Conservation (phyloP, 2,113 vertebrate species). For the Atractosteus spatula region DNA sequence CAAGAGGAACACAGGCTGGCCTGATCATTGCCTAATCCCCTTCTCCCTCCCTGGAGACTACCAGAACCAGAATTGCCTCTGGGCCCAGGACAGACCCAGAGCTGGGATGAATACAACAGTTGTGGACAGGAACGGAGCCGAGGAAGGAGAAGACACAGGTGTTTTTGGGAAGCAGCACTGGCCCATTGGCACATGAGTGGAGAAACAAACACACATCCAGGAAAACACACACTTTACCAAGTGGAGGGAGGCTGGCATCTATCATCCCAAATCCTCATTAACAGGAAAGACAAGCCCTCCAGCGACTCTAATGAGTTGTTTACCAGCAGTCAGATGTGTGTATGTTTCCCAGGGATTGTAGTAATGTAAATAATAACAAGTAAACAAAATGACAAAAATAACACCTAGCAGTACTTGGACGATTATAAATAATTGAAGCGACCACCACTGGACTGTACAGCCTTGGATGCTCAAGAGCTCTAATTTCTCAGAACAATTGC, state of each 20-base stretch:
- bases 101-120: too few species aligned
- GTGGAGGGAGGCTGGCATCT: too few species aligned
- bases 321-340: conserved; percentile 2
- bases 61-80: background rate
- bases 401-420: background rate
- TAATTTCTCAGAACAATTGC: too few species aligned
- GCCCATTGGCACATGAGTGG: too few species aligned
- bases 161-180: too few species aligned
- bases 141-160: too few species aligned
- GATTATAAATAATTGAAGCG: conserved; percentile 22
- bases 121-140: too few species aligned
- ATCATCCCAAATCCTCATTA: background rate
- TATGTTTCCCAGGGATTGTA: background rate
- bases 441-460: background rate
- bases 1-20: background rate
- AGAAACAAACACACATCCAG: too few species aligned
- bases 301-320: background rate
- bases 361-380: background rate
- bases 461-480: too few species aligned
- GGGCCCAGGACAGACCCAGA: too few species aligned
- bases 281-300: background rate
- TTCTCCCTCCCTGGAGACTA: background rate
- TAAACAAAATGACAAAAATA: background rate
- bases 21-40: background rate
- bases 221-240: too few species aligned